phyloP scores from a whole-genome alignment of 2,797 vertebrate genomes.

The Cottoperca gobio region DNA sequence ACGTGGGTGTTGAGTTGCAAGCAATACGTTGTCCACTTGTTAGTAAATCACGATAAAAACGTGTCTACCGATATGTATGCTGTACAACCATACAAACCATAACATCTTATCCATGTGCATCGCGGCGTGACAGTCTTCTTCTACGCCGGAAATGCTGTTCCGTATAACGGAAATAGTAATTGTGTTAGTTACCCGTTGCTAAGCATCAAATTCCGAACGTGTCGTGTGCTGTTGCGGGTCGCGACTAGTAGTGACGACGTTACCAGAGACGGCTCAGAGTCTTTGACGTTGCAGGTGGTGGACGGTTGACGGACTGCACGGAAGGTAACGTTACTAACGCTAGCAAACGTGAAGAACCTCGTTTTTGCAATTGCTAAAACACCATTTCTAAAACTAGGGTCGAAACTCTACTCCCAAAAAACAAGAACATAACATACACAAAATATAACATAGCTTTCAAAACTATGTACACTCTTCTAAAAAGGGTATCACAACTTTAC shows the following conservation, averaged over 20 bases:
- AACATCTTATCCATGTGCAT: too few species aligned
- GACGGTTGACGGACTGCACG: background rate
- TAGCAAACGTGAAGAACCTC: too few species aligned
- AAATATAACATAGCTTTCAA: too few species aligned
- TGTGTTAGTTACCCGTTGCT: background rate
- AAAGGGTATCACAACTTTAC: too few species aligned
- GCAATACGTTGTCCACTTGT: background rate
- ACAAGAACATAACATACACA: too few species aligned
- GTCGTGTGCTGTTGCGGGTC: background rate
- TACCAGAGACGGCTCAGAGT: too few species aligned
- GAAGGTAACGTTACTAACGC: background rate
- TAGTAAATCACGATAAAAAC: background rate
- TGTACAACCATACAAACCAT: too few species aligned
- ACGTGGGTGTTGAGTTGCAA: background rate
- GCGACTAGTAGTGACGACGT: background rate
- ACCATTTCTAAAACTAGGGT: too few species aligned
- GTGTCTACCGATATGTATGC: background rate
- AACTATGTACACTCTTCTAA: too few species aligned
- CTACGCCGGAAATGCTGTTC: conserved; percentile 57
- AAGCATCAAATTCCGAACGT: background rate
- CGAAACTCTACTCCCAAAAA: too few species aligned
- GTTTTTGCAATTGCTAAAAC: too few species aligned
- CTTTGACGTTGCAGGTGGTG: too few species aligned
- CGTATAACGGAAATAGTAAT: background rate
- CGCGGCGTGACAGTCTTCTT: conserved; percentile 32